Conservation (phyloP, 2,888 invertebrate genomes). For the Beris morrisii region DNA sequence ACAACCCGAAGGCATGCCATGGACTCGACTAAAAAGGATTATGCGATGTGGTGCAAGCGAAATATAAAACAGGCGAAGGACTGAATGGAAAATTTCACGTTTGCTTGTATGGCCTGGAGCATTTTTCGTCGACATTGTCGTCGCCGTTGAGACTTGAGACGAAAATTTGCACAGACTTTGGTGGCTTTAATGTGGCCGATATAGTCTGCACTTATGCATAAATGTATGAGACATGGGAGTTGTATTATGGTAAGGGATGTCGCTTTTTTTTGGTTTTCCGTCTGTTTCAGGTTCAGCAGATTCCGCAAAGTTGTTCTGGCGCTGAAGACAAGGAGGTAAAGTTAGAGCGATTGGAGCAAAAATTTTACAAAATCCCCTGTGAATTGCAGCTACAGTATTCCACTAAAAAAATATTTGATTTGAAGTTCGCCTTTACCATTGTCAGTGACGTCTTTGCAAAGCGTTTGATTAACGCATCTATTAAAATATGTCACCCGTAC, state of each 20-base stretch:
- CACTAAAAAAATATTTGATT: too few species aligned
- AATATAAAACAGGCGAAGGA: neutral
- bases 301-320: too few species aligned
- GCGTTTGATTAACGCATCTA: too few species aligned
- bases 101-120: slow-evolving; percentile 29
- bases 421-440: too few species aligned
- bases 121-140: slow-evolving; percentile 14
- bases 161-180: too few species aligned
- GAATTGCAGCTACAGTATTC: too few species aligned
- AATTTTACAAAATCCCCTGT: too few species aligned
- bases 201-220: slow-evolving; percentile 35
- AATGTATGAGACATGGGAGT: slow-evolving; percentile 31
- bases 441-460: too few species aligned
- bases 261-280: slow-evolving; percentile 18
- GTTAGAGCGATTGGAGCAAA: too few species aligned
- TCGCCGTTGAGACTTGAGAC: neutral
- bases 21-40: slow-evolving; percentile 2
- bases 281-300: slow-evolving; percentile 11
- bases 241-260: slow-evolving; percentile 19
- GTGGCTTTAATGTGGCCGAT: slow-evolving; percentile 32
- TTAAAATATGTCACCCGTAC: too few species aligned
- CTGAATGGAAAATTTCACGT: slow-evolving; percentile 25
- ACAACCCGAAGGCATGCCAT: slow-evolving; percentile 10
- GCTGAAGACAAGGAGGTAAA: too few species aligned
- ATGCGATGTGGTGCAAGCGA: neutral